Percentiles rank a stretch among this genome's conserved stretches.
Evolutionary conservation across 2,888 invertebrate genomes (phyloP).

Genomic region (Nymphalis urticae): DNA sequence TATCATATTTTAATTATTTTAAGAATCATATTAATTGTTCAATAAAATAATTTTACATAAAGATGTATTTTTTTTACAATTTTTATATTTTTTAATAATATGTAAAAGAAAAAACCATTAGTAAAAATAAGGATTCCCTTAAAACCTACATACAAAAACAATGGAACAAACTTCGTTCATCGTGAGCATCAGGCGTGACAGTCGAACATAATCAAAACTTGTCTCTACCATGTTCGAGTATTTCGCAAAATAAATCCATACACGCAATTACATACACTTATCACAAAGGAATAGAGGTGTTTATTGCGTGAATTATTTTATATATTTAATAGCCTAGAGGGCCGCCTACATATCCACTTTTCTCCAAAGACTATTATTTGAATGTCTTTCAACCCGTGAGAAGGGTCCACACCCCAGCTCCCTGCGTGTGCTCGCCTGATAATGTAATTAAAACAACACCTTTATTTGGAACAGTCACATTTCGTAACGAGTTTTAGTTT

Average conservation of each 20-base stretch:
- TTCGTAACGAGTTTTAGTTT: constrained; percentile 61
- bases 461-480: constrained; percentile 71
- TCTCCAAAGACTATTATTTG: constrained; percentile 79
- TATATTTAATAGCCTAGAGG: constrained; percentile 6
- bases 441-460: constrained; percentile 83
- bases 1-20: too few species aligned
- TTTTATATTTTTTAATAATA: background rate
- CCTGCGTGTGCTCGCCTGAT: constrained; percentile 74
- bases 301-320: constrained; percentile 41
- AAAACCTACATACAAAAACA: constrained; percentile 36
- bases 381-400: constrained; percentile 80
- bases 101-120: constrained; percentile 17
- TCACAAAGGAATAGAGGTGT: constrained; percentile 41
- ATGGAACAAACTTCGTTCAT: constrained; percentile 37
- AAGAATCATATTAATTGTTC: too few species aligned
- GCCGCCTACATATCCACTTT: constrained; percentile 55
- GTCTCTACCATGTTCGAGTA: constrained; percentile 35
- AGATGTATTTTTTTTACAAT: background rate
- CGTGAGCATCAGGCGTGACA: constrained; percentile 65
- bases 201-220: constrained; percentile 76
- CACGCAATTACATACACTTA: constrained; percentile 20
- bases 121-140: constrained; percentile 20
- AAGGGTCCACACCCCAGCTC: constrained; percentile 65
- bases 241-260: constrained; percentile 12
- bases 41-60: too few species aligned